phyloP scores from a whole-genome alignment of 1,140 invertebrate species.

The Liolophura sinensis region DNA sequence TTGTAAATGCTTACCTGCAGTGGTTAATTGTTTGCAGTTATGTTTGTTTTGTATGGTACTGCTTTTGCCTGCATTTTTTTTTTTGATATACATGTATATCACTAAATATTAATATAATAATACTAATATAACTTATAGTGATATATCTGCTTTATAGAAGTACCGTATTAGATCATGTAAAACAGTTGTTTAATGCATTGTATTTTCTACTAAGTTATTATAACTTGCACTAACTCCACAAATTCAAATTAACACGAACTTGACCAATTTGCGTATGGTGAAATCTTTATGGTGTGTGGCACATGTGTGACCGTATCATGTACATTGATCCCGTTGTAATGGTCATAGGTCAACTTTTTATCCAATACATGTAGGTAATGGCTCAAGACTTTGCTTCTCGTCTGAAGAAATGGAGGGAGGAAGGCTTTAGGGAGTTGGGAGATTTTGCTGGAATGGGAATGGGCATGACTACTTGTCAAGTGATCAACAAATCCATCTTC shows the following conservation, averaged over 20 bases:
- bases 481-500: background rate
- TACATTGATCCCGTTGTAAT: slow-evolving; percentile 3
- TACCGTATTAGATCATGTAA: no score
- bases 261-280: background rate
- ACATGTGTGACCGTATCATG: background rate
- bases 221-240: no score
- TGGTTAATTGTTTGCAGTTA: background rate
- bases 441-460: slow-evolving; percentile 14
- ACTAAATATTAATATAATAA: no score
- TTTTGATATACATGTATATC: background rate
- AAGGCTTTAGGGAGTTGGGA: slow-evolving; percentile 9
- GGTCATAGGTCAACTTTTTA: background rate
- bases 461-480: slow-evolving; percentile 1
- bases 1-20: no score
- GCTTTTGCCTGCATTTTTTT: background rate
- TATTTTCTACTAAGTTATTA: no score
- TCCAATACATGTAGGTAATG: slow-evolving; percentile 5
- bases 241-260: background rate
- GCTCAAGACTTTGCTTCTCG: background rate
- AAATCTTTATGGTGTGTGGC: background rate
- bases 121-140: no score
- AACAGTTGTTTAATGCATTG: background rate
- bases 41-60: background rate
- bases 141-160: no score
- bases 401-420: slow-evolving; percentile 3